phyloP scores from a whole-genome alignment of 2,113 vertebrate species.

The Pteropus alecto region DNA sequence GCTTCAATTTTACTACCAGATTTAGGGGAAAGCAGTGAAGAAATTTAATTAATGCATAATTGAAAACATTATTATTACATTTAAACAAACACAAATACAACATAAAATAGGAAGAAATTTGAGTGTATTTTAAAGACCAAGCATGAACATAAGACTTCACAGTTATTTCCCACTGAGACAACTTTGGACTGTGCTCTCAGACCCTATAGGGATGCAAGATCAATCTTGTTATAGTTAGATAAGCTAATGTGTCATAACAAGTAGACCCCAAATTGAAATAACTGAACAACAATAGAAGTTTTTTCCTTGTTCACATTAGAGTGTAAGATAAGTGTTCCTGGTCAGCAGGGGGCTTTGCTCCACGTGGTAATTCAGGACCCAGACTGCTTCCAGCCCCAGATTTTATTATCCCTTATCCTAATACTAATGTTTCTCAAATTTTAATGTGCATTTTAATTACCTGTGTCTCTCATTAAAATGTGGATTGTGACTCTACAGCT shows the following conservation, averaged over 20 bases:
- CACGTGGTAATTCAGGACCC: neutral
- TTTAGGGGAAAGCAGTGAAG: neutral
- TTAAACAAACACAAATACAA: neutral
- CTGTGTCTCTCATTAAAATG: neutral
- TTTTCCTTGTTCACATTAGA: neutral
- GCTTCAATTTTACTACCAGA: neutral
- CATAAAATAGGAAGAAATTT: neutral
- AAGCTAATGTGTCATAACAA: neutral
- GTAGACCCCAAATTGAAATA: neutral
- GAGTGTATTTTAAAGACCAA: constrained; percentile 18
- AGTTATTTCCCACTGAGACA: neutral
- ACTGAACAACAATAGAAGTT: neutral
- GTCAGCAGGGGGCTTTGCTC: neutral
- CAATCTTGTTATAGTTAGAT: neutral
- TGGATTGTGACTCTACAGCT: neutral
- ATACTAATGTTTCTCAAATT: neutral
- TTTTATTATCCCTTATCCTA: neutral
- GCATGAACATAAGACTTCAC: neutral
- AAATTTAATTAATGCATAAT: neutral
- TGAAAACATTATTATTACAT: neutral
- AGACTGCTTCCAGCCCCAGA: neutral
- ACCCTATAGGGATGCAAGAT: neutral
- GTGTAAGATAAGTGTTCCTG: neutral
- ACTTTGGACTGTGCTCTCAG: neutral
- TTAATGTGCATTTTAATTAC: constrained; percentile 13